Base-by-base conservation (phyloP, 2,888 invertebrate genomes). In the Eustalomyia histrio region DNA sequence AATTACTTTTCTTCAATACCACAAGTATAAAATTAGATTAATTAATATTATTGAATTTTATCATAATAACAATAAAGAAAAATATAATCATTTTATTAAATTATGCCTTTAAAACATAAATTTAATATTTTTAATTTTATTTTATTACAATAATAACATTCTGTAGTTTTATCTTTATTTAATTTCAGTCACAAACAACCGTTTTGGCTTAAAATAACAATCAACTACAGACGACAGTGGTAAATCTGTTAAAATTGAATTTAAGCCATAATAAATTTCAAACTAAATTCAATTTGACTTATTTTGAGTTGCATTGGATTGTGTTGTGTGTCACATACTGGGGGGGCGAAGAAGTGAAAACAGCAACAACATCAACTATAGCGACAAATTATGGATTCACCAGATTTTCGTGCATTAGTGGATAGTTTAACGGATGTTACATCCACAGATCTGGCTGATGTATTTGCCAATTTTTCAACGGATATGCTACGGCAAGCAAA, bases 381-480 rank as follows among this genome's bases (percentile, higher is more conserved):
- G 14, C 61, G 43, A 21, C n/a, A 63, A 60, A 80, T 63, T 33
- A 88, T 88, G 88, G 85, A 85, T 21, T 83, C 84, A 52, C 82
- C 85, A 58, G 87, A 88, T 79, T 81, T 87, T 78, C 83, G 83
- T 68, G 85, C 86, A 2, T 71, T 88, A 72, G 85, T 88, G 68
- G 86, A 86, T 68, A 86, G 85, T 67, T 83, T 89, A 82, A 83
- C 83, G 18, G 85, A 84, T 74, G 82, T 83, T 60, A 82, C 85
- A 21, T 55, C 79, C 16, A 84, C 83, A 39, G 83, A 86, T 61
- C 75, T 87, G 74, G 85, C 83, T 61, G 83, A 84, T 75, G 86
- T 84, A 76, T 82, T 89, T 80, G 87, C 86, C 58, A 88, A 88
- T 84, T 85, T 87, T 72, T 87, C 88, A 68, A 82, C 86, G 76